Conservation (phyloP, 1,140 invertebrate genomes). For the Telenomus remus region DNA sequence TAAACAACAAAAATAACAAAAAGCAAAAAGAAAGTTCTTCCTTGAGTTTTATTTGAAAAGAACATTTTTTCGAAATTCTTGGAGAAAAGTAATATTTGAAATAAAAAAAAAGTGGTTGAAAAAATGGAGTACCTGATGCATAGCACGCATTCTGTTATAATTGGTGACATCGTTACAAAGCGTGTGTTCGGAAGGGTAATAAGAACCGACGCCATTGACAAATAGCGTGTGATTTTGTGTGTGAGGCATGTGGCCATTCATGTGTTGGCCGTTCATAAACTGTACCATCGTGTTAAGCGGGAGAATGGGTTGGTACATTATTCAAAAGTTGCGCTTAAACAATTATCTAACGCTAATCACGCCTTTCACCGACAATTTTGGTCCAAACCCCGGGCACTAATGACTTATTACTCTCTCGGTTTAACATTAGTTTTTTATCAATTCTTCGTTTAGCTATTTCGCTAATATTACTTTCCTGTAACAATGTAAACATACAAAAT, state of each 20-base stretch:
- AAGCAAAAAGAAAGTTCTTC: too few species aligned
- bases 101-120: too few species aligned
- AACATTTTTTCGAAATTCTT: too few species aligned
- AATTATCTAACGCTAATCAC: constrained; percentile 17
- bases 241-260: constrained; percentile 62
- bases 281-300: constrained; percentile 71
- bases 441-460: too few species aligned
- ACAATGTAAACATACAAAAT: too few species aligned
- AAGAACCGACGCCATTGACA: constrained; percentile 60
- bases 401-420: constrained; percentile 10
- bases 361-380: constrained; percentile 20
- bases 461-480: too few species aligned
- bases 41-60: too few species aligned
- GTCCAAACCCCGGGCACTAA: constrained; percentile 3
- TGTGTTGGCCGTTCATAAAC: constrained; percentile 68
- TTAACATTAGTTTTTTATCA: constrained; percentile 7
- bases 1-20: too few species aligned
- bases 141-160: constrained; percentile 62
- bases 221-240: constrained; percentile 62
- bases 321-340: constrained; percentile 47
- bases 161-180: constrained; percentile 61
- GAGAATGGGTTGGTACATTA: constrained; percentile 72
- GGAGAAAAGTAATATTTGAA: too few species aligned
- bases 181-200: constrained; percentile 63
- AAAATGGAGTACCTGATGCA: constrained; percentile 61